A percentile compares a stretch with the other conserved stretches of the same genome.
Conservation (phyloP, 2,888 invertebrate species). For the Smittia aterrima region DNA sequence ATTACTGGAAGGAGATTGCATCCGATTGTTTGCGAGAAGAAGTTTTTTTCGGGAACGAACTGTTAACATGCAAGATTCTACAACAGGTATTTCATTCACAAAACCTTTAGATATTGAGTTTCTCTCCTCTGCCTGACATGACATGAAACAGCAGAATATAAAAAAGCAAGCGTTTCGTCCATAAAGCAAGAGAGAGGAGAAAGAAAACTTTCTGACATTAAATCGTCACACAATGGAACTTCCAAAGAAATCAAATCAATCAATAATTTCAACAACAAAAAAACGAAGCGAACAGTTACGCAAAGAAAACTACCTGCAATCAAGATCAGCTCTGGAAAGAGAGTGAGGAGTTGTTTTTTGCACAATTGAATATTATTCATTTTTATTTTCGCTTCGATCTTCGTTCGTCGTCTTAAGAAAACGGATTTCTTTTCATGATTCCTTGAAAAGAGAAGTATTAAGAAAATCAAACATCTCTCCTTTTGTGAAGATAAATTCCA, state of each 20-base stretch:
- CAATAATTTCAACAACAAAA: conserved; percentile 35
- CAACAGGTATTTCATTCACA: conserved; percentile 36
- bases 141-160: conserved; percentile 13
- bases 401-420: not conserved
- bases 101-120: conserved; percentile 23
- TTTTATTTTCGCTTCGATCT: not conserved
- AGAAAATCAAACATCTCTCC: conserved; percentile 31
- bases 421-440: conserved; percentile 22
- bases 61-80: not conserved
- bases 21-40: not conserved
- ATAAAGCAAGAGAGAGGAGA: not conserved
- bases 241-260: conserved; percentile 39
- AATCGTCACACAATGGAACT: conserved; percentile 30
- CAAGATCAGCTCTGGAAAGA: not conserved
- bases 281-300: conserved; percentile 17
- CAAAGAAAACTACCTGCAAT: conserved; percentile 38
- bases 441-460: conserved; percentile 27
- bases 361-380: conserved; percentile 39
- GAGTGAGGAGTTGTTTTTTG: conserved; percentile 16
- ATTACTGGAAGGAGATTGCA: not conserved
- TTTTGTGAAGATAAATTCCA: not conserved
- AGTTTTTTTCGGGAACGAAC: not conserved
- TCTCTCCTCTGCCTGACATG: conserved; percentile 11
- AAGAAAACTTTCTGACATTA: conserved; percentile 29
- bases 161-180: not conserved